Percentiles rank a stretch among this genome's conserved stretches.
These are phyloP conservation scores for Xyrauchen texanus DNA, from an alignment of 2,113 vertebrate species.

Conservation along the genomic window DNA sequence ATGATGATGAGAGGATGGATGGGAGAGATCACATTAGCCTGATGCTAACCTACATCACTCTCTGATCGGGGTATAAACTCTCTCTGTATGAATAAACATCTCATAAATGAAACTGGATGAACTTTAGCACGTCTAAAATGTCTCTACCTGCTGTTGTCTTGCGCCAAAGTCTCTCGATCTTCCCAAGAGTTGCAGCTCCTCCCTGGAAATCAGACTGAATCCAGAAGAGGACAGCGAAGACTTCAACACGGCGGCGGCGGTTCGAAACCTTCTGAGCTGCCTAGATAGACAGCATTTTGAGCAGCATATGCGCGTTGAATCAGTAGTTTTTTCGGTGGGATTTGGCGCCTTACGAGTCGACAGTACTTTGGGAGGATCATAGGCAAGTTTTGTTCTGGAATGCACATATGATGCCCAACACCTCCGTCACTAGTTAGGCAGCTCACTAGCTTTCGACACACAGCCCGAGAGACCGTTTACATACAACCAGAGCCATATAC, in stretches of 20 bases:
- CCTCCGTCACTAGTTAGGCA: not conserved
- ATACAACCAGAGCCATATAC: no score
- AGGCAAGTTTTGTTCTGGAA: not conserved
- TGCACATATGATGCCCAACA: no score
- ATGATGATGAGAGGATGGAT: not conserved
- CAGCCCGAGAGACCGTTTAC: not conserved
- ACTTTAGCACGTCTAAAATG: not conserved
- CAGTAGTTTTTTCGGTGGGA: not conserved
- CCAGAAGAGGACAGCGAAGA: not conserved
- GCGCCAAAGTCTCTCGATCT: not conserved
- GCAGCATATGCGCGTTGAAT: not conserved
- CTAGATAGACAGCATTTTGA: not conserved
- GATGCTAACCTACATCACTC: conserved; percentile 9
- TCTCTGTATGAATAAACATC: not conserved
- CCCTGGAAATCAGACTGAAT: not conserved
- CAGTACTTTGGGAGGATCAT: not conserved
- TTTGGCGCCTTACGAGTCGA: not conserved
- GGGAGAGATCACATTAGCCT: not conserved
- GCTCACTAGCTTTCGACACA: not conserved
- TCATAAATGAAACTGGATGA: no score
- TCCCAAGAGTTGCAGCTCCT: conserved; percentile 22
- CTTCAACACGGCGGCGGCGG: not conserved
- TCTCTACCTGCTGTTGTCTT: conserved; percentile 16
- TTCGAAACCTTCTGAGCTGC: not conserved
- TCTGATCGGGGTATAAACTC: not conserved